Base-by-base conservation (phyloP, 2,113 vertebrate species). In the Oxygymnocypris stewartii region DNA sequence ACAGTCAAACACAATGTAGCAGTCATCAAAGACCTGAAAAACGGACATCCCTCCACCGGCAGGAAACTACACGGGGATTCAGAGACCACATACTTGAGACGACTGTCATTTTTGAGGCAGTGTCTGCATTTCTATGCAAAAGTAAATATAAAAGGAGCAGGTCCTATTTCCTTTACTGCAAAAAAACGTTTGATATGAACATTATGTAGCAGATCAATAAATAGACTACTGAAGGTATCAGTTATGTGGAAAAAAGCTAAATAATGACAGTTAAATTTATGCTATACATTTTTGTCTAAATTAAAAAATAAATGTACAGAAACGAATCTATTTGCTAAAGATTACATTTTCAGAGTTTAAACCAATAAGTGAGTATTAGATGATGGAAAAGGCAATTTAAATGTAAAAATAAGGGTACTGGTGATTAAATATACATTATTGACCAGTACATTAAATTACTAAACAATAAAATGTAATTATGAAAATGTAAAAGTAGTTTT, bases 31-130 rank as follows among this genome's bases (percentile, higher is more conserved):
- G 42, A 16, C 63, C 54, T 78, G 73, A 87, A 87, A 86, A 82
- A 78, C 42, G 59, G 63, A 85, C 49, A 79, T 76, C 59, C 37
- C 8, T 83, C 67, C 23, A 73, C 78, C 40, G 84, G 61, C 84
- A 88, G 75, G 80, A 88, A 63, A 82, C 85, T 74, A 79, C 79
- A 84, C 13, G 23, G 79, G 84, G 77, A 86, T 83, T 86, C 49
- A 74, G 73, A 84, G 28, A 40, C 31, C 51, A 74, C 82, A 84
- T 84, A 80, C 54, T 71, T 59, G 44, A 73, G 47, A 83, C 28
- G 54, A 88, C 40, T 84, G 84, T 86, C 79, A 79, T 84, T 79
- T 67, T 28, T 35, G 44, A 76, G 71, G 79, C 51, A 14, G 47
- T 80, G 63, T 82, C 20, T 23, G 47, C 31, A 16, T 11, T 31